Base-by-base conservation (phyloP, 2,113 vertebrate species). In the Ciconia maguari region DNA sequence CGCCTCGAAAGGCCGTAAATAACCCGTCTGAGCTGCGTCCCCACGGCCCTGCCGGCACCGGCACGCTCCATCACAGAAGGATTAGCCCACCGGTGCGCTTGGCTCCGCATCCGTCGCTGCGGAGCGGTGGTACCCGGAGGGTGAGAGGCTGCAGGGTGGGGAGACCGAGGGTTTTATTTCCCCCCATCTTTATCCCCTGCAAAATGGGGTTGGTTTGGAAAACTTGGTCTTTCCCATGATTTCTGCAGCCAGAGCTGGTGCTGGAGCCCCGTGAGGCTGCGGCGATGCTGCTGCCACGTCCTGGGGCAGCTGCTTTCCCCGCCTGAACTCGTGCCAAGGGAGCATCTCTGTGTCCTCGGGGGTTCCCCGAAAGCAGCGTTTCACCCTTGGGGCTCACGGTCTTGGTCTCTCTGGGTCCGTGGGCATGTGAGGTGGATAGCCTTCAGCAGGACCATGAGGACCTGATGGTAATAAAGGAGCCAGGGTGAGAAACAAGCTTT, bases 41-140 rank as follows among this genome's bases (percentile, higher is more conserved):
- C 75, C 0, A 2, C 9, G 36, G 55, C 57, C 22, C 32, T 6
- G 11, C n/a, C 3, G 4, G 68, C 0, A 1, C 51, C 38, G 71
- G 42, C 83, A 57, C 1, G 29, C 57, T 96, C 61, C 36, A 27
- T 84, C 49, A 11, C 0, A 0, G 44, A 9, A 60, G 64, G 75
- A 49, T 85, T 62, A 57, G 51, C 64, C 48, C 81, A 8, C 51
- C 0, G 10, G 32, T 1, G 1, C 4, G 2, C 94, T 1, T 14
- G 0, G 1, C 25, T 84, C 41, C 0, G 0, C n/a, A 48, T 82
- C 80, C 66, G 3, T 83, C 79, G 1, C 70, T 13, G 5, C 0
- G 0, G 12, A 14, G 29, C 29, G 8, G 26, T 3, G 42, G 70
- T 48, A 65, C 70, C 46, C 4, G 1, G n/a, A 29, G 61, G 38